Conservation (phyloP, 1,140 invertebrate genomes). For the Linepithema humile region DNA sequence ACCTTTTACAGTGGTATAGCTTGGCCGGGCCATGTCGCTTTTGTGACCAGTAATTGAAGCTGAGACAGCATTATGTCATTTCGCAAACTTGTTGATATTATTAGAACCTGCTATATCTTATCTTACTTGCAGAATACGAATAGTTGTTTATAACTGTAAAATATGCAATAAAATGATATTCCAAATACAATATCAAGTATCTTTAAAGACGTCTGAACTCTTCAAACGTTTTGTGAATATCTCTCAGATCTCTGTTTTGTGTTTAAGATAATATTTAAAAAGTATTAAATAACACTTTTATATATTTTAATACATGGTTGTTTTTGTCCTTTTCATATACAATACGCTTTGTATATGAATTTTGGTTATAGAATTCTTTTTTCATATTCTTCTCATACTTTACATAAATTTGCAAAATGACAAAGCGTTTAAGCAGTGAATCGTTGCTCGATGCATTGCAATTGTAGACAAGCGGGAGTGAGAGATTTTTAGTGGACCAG, state of each 20-base stretch:
- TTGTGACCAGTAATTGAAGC: constrained; percentile 31
- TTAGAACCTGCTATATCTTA: constrained; percentile 1
- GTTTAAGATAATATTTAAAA: neutral
- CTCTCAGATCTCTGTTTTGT: neutral
- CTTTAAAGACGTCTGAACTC: neutral
- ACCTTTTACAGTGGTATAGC: constrained; percentile 18
- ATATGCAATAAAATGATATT: neutral
- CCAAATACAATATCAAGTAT: neutral
- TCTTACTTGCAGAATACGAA: neutral
- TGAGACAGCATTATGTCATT: constrained; percentile 28
- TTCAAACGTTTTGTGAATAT: neutral
- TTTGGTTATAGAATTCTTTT: too few species aligned
- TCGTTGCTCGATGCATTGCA: neutral
- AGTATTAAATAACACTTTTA: neutral
- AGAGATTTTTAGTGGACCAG: neutral
- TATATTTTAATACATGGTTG: neutral
- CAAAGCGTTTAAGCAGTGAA: neutral
- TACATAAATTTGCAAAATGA: neutral
- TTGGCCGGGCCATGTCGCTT: constrained; percentile 8
- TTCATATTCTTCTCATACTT: too few species aligned
- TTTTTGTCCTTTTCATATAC: neutral
- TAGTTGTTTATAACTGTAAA: neutral
- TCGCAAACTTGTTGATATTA: constrained; percentile 17
- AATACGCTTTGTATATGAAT: neutral
- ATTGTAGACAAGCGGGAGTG: neutral